Evolutionary conservation across 2,113 vertebrate species (phyloP).

Genomic region (Sialia sialis): DNA sequence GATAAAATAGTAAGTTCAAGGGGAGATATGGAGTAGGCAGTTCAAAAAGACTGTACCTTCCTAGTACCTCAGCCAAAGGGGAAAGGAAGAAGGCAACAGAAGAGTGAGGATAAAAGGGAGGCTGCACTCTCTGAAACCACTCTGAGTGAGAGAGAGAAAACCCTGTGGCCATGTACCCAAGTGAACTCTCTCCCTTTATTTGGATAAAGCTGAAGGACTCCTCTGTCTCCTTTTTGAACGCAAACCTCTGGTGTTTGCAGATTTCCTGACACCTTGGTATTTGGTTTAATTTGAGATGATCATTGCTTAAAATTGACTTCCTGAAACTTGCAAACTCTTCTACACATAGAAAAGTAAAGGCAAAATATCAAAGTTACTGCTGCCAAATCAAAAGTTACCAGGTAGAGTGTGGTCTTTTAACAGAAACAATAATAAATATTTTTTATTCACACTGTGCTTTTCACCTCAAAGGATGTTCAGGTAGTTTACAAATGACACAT

Average conservation of each 20-base stretch:
- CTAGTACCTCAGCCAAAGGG: background rate
- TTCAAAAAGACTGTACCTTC: background rate
- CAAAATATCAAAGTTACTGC: background rate
- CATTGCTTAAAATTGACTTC: background rate
- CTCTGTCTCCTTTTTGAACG: background rate
- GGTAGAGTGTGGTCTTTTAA: background rate
- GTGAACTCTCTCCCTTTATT: background rate
- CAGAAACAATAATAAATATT: conserved; percentile 25
- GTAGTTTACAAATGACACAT: background rate
- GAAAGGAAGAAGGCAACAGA: background rate
- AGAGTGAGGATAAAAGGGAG: background rate
- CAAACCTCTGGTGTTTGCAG: background rate
- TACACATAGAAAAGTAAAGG: background rate
- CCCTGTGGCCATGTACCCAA: fast-evolving
- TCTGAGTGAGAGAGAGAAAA: background rate
- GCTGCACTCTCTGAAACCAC: background rate
- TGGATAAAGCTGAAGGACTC: too few relatives aligned
- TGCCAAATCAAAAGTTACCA: background rate
- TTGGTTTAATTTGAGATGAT: background rate
- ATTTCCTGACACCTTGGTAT: background rate
- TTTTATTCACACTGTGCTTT: conserved; percentile 4
- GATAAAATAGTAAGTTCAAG: background rate
- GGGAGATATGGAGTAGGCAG: too few relatives aligned
- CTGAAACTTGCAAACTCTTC: background rate
- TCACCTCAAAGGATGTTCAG: background rate